Conservation (phyloP, 1,140 invertebrate species). For the Plectrocnemia conspersa region DNA sequence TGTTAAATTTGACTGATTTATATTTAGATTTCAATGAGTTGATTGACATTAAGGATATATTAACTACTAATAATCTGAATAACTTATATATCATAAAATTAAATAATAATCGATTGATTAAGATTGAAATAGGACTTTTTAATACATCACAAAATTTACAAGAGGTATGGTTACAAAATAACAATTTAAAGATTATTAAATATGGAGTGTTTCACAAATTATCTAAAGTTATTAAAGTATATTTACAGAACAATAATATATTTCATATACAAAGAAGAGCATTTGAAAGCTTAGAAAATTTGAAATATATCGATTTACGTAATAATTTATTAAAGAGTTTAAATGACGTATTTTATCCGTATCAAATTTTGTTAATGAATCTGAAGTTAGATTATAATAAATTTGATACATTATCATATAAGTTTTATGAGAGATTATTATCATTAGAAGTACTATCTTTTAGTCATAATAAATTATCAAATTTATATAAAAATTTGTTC, state of each 20-base stretch:
- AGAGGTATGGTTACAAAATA: conserved; percentile 11
- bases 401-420: neutral
- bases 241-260: conserved; percentile 2
- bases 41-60: neutral
- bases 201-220: neutral
- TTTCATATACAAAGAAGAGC: neutral
- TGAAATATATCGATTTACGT: neutral
- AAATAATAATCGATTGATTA: conserved; percentile 3
- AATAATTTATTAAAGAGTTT: neutral
- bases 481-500: neutral
- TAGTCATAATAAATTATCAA: neutral
- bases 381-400: conserved; percentile 6
- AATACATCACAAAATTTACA: neutral
- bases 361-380: neutral
- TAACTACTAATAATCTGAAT: neutral
- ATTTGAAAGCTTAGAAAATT: conserved; percentile 2
- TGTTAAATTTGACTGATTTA: conserved; percentile 6
- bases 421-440: neutral
- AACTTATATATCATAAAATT: neutral
- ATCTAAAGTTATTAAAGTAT: neutral
- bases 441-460: neutral
- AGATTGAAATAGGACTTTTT: neutral
- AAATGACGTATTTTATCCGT: neutral
- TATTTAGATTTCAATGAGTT: conserved; percentile 4
- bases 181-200: neutral